Evolutionary conservation across 2,888 invertebrate genomes (phyloP), one percentile per base, ranked within the genome.

Genomic region (Sphaerophoria taeniata): DNA sequence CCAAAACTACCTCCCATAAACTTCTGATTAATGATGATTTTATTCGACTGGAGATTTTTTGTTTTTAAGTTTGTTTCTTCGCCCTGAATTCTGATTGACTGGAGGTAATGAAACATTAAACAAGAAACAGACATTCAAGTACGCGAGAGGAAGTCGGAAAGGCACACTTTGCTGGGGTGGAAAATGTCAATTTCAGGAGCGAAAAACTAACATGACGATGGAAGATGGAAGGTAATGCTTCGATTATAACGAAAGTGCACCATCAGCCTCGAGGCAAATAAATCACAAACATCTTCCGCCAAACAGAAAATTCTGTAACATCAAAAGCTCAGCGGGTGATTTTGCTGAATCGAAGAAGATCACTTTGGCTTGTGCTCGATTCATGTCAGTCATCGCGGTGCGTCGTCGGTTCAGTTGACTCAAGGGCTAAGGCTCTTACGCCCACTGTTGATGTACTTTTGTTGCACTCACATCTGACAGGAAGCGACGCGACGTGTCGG

Each of bases 11-110:
- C 58, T 45, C 71, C 79, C 71, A 70, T 80, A 61, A 84, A 74
- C 71, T 84, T 85, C 81, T 85, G 85, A 85, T 85, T 81, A 85
- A 85, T 85, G 81, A 85, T 85, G 81, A 85, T 85, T 85, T 85
- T 85, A 85, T 85, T 76, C 85, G 76, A 81, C 72, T 81, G 85
- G 58, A 73, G 77, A 73, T 69, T 53, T 51, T 36, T 36, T 24
- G 4, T 49, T 6, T 6, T 61, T 14, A 3, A 39, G 6, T 39
- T 39, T 9, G 39, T 9, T 9, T 43, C 43, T 43, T 43, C 43
- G 9, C 11, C 9, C 43, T 43, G 11, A 4, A 9, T 9, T 4
- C 12, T 12, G 9, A 9, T 43, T 43, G 43, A 9, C 11, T 51
- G 75, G n/a, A 65, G 14, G 65, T 73, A 77, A 76, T 77, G 81